phyloP scores from a whole-genome alignment of 2,888 invertebrate genomes.

The Aricia artaxerxes region DNA sequence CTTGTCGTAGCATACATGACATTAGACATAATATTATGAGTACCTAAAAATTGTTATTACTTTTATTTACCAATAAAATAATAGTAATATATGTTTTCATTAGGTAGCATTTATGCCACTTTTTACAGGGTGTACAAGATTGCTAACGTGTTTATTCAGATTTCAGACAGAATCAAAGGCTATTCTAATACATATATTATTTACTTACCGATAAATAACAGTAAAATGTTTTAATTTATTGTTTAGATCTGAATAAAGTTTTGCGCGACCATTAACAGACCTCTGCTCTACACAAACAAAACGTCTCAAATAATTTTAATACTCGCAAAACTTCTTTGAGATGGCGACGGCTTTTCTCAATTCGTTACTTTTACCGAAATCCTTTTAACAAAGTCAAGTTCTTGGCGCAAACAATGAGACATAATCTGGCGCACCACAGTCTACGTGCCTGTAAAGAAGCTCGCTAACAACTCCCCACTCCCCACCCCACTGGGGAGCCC shows the following conservation, averaged over 20 bases:
- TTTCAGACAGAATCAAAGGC: not conserved
- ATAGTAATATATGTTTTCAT: no score
- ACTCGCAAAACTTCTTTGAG: constrained; percentile 3
- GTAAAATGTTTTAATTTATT: not conserved
- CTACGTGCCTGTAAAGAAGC: constrained; percentile 34
- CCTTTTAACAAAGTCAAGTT: constrained; percentile 30
- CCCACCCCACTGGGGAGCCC: constrained; percentile 6
- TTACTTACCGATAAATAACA: not conserved
- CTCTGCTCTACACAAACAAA: not conserved
- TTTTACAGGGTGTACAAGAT: no score
- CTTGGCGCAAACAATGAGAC: constrained; percentile 41
- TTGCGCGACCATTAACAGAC: not conserved
- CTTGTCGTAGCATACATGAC: no score
- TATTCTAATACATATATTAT: not conserved
- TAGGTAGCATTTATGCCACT: no score
- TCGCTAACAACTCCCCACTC: constrained; percentile 33
- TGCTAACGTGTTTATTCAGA: no score
- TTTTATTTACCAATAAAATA: no score
- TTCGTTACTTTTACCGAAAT: constrained; percentile 31
- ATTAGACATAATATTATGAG: no score
- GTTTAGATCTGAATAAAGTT: not conserved
- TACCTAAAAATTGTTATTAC: no score
- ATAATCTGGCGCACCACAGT: constrained; percentile 43
- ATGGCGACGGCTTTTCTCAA: constrained; percentile 15
- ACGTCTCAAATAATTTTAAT: not conserved